A percentile compares a stretch with the other conserved stretches of the same genome.
phyloP scores from a whole-genome alignment of 2,888 invertebrate genomes.

The Agonopterix heracliana region DNA sequence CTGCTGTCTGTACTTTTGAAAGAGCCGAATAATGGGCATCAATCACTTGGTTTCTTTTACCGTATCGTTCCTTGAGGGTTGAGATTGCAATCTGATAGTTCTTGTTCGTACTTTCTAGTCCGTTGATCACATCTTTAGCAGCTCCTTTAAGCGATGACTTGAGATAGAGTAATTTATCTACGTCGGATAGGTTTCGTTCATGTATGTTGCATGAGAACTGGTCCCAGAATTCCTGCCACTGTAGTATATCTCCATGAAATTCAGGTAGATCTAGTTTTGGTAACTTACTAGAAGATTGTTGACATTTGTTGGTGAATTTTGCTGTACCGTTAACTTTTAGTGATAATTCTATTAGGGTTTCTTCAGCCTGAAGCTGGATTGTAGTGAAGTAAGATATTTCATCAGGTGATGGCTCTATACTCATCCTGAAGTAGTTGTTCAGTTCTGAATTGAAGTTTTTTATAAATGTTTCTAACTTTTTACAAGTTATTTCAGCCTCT shows the following conservation, averaged over 20 bases:
- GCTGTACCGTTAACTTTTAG: neutral
- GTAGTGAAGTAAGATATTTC: too few species aligned
- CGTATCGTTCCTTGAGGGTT: too few species aligned
- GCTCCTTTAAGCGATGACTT: neutral
- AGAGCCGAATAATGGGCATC: neutral
- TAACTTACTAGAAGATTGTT: neutral
- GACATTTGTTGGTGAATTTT: neutral
- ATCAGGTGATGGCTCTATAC: too few species aligned
- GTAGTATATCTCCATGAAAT: neutral
- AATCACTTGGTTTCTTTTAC: neutral
- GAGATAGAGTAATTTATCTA: neutral
- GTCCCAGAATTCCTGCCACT: conserved; percentile 4
- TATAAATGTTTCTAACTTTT: too few species aligned
- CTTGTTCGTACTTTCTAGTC: conserved; percentile 1
- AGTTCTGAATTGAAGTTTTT: too few species aligned
- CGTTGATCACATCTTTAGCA: neutral
- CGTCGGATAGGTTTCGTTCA: neutral
- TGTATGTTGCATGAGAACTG: neutral
- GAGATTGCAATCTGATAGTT: conserved; percentile 1
- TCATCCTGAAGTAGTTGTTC: too few species aligned
- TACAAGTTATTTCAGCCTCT: too few species aligned
- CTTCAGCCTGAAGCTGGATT: neutral
- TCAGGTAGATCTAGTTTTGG: neutral
- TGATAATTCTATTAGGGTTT: neutral
- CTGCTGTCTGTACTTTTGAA: neutral